Evolutionary conservation across 2,888 invertebrate species (phyloP).

Genomic region (Epinotia demarniana): DNA sequence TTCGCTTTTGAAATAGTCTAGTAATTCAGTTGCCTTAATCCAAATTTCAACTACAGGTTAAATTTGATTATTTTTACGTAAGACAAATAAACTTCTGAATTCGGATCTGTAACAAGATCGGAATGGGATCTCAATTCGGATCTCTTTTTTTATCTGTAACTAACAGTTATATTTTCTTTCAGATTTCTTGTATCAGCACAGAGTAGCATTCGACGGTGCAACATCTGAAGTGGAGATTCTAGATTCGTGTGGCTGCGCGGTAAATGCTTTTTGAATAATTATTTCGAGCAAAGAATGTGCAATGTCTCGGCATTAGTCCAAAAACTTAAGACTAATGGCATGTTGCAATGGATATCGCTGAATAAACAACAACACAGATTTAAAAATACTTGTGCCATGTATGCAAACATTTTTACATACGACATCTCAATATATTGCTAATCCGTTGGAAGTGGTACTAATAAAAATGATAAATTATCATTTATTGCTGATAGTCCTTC

Average conservation of each 20-base stretch:
- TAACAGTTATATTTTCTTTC: constrained; percentile 61
- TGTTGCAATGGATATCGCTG: neutral
- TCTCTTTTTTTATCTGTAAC: neutral
- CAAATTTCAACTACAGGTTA: constrained; percentile 17
- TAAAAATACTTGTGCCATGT: neutral
- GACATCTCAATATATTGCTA: neutral
- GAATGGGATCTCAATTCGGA: no score
- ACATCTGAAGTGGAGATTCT: constrained; percentile 91
- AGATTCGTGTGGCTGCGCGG: constrained; percentile 92
- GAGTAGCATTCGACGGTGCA: constrained; percentile 90
- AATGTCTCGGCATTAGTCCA: constrained; percentile 42
- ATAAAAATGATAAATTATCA: no score
- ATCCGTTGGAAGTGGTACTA: neutral
- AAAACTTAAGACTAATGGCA: constrained; percentile 12
- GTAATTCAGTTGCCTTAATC: constrained; percentile 19
- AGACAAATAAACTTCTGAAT: neutral
- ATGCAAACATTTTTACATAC: neutral
- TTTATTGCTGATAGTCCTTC: no score
- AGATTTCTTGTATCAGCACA: constrained; percentile 92
- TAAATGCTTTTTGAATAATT: constrained; percentile 73
- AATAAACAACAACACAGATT: constrained; percentile 29
- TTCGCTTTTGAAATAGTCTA: constrained; percentile 18
- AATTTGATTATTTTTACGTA: neutral
- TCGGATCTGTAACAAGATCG: neutral
- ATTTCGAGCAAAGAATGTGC: constrained; percentile 45